Evolutionary conservation across 2,113 vertebrate genomes (phyloP).

Genomic region (Neotoma lepida): DNA sequence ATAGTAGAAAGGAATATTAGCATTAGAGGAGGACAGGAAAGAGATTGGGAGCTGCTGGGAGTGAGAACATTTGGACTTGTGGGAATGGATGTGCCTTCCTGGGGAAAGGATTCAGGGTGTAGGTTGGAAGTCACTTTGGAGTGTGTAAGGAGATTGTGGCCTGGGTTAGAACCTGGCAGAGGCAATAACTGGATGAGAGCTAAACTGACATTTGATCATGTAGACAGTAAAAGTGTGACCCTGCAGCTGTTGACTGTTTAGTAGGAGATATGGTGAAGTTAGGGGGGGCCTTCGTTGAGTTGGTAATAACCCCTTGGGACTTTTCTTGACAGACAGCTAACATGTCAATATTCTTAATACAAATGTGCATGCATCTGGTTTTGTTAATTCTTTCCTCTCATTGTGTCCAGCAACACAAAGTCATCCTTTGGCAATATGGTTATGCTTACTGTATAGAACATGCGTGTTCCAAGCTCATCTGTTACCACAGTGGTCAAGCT

Average conservation of each 20-base stretch:
- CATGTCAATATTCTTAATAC: background rate
- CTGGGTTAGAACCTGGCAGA: background rate
- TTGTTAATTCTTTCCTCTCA: background rate
- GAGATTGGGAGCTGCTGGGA: background rate
- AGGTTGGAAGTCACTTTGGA: background rate
- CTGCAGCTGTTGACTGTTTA: background rate
- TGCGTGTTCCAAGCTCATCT: background rate
- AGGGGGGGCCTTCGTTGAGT: background rate
- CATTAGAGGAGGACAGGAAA: background rate
- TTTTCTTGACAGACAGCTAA: background rate
- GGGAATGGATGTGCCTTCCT: no score
- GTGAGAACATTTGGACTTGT: background rate
- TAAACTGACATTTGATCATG: fast-evolving
- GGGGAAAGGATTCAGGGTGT: background rate
- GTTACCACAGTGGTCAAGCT: background rate
- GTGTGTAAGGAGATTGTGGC: background rate
- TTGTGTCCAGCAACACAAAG: background rate
- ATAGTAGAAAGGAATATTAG: background rate
- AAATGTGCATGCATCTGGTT: background rate
- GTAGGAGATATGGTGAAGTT: background rate
- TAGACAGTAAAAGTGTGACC: background rate
- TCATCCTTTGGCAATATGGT: background rate
- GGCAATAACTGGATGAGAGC: background rate
- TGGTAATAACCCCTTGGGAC: background rate
- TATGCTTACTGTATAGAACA: background rate